A percentile compares a stretch with the other conserved stretches of the same genome.
phyloP scores from a whole-genome alignment of 2,113 vertebrate species.

The Tetrao urogallus region DNA sequence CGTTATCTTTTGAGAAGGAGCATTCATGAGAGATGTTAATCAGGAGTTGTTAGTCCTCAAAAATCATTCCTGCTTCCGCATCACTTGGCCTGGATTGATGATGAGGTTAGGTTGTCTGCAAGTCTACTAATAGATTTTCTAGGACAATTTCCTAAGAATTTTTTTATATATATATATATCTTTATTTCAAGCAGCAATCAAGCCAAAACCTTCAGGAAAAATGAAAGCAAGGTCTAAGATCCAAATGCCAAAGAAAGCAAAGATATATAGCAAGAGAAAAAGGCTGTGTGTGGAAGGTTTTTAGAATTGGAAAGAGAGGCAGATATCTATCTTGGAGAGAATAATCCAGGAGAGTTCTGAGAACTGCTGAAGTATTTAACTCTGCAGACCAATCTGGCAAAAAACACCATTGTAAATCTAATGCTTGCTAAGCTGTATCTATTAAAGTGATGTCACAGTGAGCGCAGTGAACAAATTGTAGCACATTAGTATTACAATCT shows the following conservation, averaged over 20 bases:
- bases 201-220: not conserved
- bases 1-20: not conserved
- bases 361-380: not conserved
- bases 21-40: not conserved
- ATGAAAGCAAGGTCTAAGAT: not conserved
- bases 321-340: not conserved
- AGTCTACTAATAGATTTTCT: not conserved
- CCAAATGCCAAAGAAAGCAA: not conserved
- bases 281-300: not conserved
- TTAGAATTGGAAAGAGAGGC: not conserved
- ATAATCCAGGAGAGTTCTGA: not conserved
- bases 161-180: rapidly evolving
- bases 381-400: not conserved
- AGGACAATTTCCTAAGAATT: not conserved
- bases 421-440: not conserved
- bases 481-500: not conserved
- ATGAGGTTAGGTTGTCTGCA: not conserved
- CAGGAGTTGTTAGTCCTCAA: not conserved
- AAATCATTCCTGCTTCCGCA: not conserved
- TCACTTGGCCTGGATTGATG: not conserved
- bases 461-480: not conserved
- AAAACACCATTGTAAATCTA: slow-evolving; percentile 10
- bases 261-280: not conserved
- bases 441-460: not conserved
- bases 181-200: not conserved